Evolutionary conservation across 2,113 vertebrate species (phyloP).

Genomic region (Nyctibius bracteatus): DNA sequence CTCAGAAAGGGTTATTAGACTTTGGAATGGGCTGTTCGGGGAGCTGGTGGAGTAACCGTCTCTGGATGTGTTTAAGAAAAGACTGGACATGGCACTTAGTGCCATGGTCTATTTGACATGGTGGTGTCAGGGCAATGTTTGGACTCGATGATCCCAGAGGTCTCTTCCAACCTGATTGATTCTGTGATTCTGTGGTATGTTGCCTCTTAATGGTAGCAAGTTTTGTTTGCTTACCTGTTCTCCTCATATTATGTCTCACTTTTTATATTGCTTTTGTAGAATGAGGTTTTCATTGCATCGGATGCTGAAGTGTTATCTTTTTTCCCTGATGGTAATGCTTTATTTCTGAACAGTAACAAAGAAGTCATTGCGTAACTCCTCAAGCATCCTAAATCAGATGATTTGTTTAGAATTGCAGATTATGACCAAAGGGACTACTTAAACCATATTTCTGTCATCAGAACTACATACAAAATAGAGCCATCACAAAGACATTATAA

Average conservation of each 20-base stretch:
- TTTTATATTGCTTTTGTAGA: background rate
- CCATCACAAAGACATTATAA: background rate
- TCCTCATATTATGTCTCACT: background rate
- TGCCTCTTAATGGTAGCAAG: background rate
- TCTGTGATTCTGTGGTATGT: no score
- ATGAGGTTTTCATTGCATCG: background rate
- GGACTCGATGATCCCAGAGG: no score
- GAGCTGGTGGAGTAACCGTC: no score
- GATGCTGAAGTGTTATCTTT: background rate
- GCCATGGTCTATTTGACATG: no score
- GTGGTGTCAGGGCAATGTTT: no score
- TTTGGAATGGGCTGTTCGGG: no score
- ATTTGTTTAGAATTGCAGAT: slow-evolving; percentile 54
- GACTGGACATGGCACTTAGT: no score
- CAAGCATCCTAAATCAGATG: slow-evolving; percentile 16
- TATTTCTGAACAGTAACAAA: slow-evolving; percentile 9
- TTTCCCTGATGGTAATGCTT: background rate
- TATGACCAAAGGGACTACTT: background rate
- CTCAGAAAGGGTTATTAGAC: no score
- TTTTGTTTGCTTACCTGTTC: background rate
- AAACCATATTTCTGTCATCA: background rate
- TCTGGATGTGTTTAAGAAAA: no score
- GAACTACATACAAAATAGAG: background rate
- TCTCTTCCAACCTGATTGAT: no score
- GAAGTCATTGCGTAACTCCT: slow-evolving; percentile 3